phyloP scores from a whole-genome alignment of 2,113 vertebrate genomes.

The Bettongia penicillata region DNA sequence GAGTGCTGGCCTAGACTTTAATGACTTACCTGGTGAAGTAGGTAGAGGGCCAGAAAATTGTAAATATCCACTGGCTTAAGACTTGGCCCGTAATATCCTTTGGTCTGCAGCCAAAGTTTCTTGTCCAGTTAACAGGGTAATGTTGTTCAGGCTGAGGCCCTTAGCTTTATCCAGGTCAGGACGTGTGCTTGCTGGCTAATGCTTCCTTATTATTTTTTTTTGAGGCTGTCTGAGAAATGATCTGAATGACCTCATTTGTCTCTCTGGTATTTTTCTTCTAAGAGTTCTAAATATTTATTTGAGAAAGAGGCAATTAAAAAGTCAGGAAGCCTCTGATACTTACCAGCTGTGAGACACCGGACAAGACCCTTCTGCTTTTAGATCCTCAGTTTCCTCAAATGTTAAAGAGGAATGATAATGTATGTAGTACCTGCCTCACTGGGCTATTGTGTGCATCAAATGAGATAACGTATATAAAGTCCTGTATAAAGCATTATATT shows the following conservation, averaged over 20 bases:
- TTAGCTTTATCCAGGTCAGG: slow-evolving; percentile 15
- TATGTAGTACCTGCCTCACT: neutral
- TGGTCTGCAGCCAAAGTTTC: slow-evolving; percentile 25
- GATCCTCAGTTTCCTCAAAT: neutral
- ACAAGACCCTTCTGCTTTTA: neutral
- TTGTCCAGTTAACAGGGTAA: slow-evolving; percentile 44
- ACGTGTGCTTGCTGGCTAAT: neutral
- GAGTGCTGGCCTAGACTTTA: neutral
- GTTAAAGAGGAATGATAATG: neutral
- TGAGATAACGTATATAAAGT: neutral
- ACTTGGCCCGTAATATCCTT: slow-evolving; percentile 3
- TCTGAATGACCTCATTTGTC: slow-evolving; percentile 25
- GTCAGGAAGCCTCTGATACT: neutral
- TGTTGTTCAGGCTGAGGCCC: slow-evolving; percentile 40
- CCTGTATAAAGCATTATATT: neutral
- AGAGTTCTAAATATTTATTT: slow-evolving; percentile 41
- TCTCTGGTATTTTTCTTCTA: slow-evolving; percentile 31
- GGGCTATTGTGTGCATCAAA: neutral
- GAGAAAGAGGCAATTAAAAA: neutral
- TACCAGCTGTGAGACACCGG: neutral
- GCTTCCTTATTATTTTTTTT: slow-evolving; percentile 48
- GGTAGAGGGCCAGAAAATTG: slow-evolving; percentile 30
- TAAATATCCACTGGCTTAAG: slow-evolving; percentile 3
- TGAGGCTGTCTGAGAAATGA: slow-evolving; percentile 33
- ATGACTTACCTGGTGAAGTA: neutral